A percentile compares a stretch with the other conserved stretches of the same genome.
Conservation (phyloP, 2,797 vertebrate genomes). For the Buceros bicornis region DNA sequence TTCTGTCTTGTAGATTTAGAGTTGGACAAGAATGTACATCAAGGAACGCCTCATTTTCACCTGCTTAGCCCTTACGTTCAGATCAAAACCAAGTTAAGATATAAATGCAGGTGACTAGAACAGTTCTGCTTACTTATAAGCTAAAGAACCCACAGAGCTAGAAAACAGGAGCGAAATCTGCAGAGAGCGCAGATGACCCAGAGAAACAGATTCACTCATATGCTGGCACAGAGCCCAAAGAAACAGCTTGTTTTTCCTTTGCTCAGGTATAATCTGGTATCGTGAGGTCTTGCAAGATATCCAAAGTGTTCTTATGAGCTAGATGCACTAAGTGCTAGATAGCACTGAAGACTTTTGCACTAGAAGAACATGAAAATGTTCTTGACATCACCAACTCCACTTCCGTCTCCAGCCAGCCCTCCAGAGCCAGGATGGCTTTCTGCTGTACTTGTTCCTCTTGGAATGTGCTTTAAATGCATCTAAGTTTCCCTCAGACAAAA, state of each 20-base stretch:
- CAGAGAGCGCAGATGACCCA: background rate
- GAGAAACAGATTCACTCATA: background rate
- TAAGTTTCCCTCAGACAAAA: background rate
- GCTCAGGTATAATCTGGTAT: background rate
- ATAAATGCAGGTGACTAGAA: background rate
- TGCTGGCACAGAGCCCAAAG: background rate
- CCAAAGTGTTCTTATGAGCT: background rate
- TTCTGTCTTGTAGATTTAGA: background rate
- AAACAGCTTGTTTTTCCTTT: background rate
- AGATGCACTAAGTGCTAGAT: no score
- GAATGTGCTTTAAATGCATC: background rate
- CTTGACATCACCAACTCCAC: background rate
- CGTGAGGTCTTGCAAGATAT: background rate
- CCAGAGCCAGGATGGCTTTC: background rate
- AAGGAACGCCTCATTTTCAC: background rate
- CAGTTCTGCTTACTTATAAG: background rate
- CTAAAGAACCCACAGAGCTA: background rate
- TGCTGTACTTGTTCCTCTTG: background rate
- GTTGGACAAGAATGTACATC: background rate
- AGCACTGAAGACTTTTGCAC: background rate
- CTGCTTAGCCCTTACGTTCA: background rate
- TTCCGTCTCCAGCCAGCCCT: background rate
- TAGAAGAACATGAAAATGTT: background rate
- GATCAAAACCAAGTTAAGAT: background rate
- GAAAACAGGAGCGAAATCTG: background rate